Conservation (phyloP, 2,888 invertebrate genomes). For the Dysmachus trigonus region DNA sequence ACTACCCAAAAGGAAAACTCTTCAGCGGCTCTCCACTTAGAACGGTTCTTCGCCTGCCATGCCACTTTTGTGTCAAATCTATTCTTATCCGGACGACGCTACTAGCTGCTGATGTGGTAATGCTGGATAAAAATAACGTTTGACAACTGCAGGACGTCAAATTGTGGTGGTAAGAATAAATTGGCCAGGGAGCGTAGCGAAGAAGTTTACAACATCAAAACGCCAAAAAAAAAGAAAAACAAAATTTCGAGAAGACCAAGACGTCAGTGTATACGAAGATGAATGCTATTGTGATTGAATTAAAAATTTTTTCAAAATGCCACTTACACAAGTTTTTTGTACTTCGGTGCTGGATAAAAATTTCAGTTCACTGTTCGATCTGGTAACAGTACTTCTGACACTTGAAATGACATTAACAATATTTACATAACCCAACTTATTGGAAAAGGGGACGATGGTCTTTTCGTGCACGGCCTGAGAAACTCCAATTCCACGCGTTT, state of each 20-base stretch:
- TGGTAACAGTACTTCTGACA: background rate
- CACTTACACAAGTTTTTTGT: background rate
- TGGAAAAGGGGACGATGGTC: background rate
- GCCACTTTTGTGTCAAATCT: slow-evolving; percentile 35
- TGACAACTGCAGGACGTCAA: slow-evolving; percentile 14
- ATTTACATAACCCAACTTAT: background rate
- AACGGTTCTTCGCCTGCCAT: slow-evolving; percentile 33
- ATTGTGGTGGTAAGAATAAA: background rate
- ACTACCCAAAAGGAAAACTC: background rate
- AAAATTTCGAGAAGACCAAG: background rate
- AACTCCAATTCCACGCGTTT: background rate
- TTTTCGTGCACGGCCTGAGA: background rate
- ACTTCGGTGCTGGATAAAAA: background rate
- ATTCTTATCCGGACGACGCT: slow-evolving; percentile 34
- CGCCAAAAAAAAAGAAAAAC: background rate
- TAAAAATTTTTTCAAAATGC: background rate
- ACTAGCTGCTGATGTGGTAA: background rate
- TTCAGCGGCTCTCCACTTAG: background rate
- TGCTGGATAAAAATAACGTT: slow-evolving; percentile 24
- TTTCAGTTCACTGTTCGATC: background rate
- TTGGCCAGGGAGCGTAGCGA: background rate
- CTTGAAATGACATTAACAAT: slow-evolving; percentile 10
- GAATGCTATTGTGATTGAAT: background rate
- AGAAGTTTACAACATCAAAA: background rate
- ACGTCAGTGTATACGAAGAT: background rate